A percentile compares a stretch with the other conserved stretches of the same genome.
These are phyloP conservation scores for Tetrax tetrax DNA, from an alignment of 2,113 vertebrate species.

Conservation along the genomic window DNA sequence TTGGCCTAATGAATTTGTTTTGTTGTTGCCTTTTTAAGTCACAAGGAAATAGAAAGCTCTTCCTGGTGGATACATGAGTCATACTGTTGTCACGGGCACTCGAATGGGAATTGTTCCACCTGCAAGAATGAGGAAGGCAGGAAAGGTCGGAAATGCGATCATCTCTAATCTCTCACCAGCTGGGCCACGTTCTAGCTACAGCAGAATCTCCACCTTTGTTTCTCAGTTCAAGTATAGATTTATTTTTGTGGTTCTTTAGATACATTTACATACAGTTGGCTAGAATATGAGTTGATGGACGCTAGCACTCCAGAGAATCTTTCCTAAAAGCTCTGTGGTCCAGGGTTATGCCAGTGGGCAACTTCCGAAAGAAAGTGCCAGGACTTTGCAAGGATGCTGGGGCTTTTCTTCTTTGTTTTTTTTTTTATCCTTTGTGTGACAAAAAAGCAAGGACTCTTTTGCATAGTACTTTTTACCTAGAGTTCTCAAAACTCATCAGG, in stretches of 20 bases:
- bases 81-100: rapidly evolving
- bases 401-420: not conserved
- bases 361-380: not conserved
- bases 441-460: not conserved
- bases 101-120: not conserved
- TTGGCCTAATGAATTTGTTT: not conserved
- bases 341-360: not conserved
- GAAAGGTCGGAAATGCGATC: not conserved
- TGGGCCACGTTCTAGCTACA: not conserved
- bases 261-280: not conserved
- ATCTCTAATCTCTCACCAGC: not conserved
- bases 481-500: not conserved
- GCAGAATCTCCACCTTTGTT: not conserved
- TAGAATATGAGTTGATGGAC: not conserved
- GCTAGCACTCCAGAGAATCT: not conserved
- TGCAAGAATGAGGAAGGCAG: not conserved
- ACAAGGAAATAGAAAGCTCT: not conserved
- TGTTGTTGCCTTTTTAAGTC: not conserved
- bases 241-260: not conserved
- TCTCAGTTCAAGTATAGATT: not conserved
- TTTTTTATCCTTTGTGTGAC: not conserved
- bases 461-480: not conserved
- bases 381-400: not conserved
- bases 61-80: not conserved
- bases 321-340: not conserved